These are phyloP conservation scores for Ceratotherium simum DNA, from an alignment of 2,113 vertebrate genomes.

Conservation along the genomic window DNA sequence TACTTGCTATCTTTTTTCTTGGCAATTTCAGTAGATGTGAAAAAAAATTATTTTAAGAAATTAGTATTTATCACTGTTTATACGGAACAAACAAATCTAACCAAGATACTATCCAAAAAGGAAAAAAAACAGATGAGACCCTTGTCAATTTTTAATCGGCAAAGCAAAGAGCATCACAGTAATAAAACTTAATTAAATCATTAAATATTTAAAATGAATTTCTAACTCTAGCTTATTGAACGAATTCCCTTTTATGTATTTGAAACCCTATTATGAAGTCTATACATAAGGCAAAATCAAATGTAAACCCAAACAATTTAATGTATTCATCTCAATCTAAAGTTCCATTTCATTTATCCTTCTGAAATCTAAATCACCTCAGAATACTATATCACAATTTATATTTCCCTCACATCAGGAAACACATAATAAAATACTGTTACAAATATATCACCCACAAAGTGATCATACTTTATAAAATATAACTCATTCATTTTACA, in stretches of 20 bases:
- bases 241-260: constrained; percentile 58
- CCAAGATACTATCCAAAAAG: constrained; percentile 48
- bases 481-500: constrained; percentile 70
- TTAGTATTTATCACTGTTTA: constrained; percentile 48
- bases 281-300: constrained; percentile 59
- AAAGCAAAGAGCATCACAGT: constrained; percentile 65
- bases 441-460: constrained; percentile 27
- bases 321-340: constrained; percentile 71
- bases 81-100: constrained; percentile 17
- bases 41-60: constrained; percentile 42
- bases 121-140: constrained; percentile 26
- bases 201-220: constrained; percentile 79
- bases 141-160: constrained; percentile 66
- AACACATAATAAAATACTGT: constrained; percentile 59
- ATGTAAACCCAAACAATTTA: constrained; percentile 63
- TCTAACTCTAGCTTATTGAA: constrained; percentile 65
- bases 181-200: constrained; percentile 78
- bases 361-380: constrained; percentile 56
- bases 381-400: constrained; percentile 42
- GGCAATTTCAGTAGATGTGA: background rate
- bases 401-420: constrained; percentile 61
- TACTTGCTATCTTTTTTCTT: constrained; percentile 6
- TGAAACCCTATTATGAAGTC: constrained; percentile 29
- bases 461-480: constrained; percentile 54
- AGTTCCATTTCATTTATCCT: constrained; percentile 69